A percentile compares a stretch with the other conserved stretches of the same genome.
Evolutionary conservation across 2,797 vertebrate genomes (phyloP).

Genomic region (Sebastes cheni): DNA sequence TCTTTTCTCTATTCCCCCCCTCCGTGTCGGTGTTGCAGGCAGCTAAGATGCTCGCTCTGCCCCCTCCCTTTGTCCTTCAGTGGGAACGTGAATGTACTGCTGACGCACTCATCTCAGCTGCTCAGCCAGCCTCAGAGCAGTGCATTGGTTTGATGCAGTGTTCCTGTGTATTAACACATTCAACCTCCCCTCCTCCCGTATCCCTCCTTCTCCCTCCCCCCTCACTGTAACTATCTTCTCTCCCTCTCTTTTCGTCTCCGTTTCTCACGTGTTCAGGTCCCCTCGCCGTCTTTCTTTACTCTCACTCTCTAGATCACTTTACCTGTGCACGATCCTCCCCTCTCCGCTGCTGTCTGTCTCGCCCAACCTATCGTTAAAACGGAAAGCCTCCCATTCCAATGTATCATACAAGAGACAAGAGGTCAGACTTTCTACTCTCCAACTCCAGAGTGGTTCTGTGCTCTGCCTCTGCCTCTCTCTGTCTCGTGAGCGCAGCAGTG

Average conservation of each 20-base stretch:
- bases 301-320: slow-evolving; percentile 48
- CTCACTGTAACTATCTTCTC: slow-evolving; percentile 60
- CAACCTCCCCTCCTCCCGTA: slow-evolving; percentile 72
- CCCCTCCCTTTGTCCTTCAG: slow-evolving; percentile 99
- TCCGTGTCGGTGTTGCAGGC: slow-evolving; percentile 84
- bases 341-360: slow-evolving; percentile 10
- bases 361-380: slow-evolving; percentile 32
- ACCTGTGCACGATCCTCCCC: slow-evolving; percentile 30
- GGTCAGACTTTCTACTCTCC: slow-evolving; percentile 46
- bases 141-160: slow-evolving; percentile 94
- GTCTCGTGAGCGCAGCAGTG: slow-evolving; percentile 43
- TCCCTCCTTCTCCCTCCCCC: slow-evolving; percentile 41
- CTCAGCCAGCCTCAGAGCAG: slow-evolving; percentile 86
- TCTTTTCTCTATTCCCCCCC: slow-evolving; percentile 55
- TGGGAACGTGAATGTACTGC: slow-evolving; percentile 94
- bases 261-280: slow-evolving; percentile 36
- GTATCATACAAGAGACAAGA: slow-evolving; percentile 39
- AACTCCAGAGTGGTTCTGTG: slow-evolving; percentile 32
- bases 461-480: slow-evolving; percentile 8
- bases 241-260: slow-evolving; percentile 22
- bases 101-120: slow-evolving; percentile 91
- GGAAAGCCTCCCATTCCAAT: slow-evolving; percentile 35
- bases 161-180: slow-evolving; percentile 89
- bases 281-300: slow-evolving; percentile 49
- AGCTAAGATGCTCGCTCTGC: slow-evolving; percentile 89